A percentile compares a stretch with the other conserved stretches of the same genome.
phyloP scores from a whole-genome alignment of 2,888 invertebrate genomes.

The Dolichopus griseipennis region DNA sequence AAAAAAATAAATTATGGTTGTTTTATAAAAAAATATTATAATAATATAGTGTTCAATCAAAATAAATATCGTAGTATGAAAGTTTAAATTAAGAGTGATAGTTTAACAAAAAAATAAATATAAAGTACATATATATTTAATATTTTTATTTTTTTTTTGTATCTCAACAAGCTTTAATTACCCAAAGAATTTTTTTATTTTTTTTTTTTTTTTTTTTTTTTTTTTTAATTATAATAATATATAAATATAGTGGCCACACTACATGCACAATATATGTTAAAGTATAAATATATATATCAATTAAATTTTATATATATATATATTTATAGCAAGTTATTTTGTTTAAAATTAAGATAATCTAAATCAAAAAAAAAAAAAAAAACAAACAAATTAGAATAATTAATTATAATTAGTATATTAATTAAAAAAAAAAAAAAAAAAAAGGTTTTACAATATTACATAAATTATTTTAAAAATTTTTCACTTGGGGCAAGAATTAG shows the following conservation, averaged over 20 bases:
- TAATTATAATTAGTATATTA: background rate
- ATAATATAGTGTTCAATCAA: too few species aligned
- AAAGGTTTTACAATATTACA: too few species aligned
- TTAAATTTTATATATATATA: background rate
- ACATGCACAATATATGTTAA: background rate
- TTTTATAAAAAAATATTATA: too few species aligned
- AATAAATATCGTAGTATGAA: too few species aligned
- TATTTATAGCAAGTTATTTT: slow-evolving; percentile 1
- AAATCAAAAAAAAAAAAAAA: slow-evolving; percentile 15
- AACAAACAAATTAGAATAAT: background rate
- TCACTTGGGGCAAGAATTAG: background rate
- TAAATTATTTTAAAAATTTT: background rate
- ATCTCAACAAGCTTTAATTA: too few species aligned
- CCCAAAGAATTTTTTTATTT: too few species aligned
- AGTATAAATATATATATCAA: background rate
- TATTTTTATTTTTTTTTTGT: too few species aligned
- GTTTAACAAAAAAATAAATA: too few species aligned
- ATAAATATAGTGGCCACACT: background rate
- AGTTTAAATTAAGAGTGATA: too few species aligned
- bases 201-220: too few species aligned
- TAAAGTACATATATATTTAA: too few species aligned
- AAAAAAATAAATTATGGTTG: too few species aligned
- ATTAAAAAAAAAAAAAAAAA: background rate
- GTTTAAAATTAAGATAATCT: slow-evolving; percentile 14
- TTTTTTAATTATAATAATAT: background rate